Conservation (phyloP, 2,888 invertebrate genomes). For the Agrypnus murinus region DNA sequence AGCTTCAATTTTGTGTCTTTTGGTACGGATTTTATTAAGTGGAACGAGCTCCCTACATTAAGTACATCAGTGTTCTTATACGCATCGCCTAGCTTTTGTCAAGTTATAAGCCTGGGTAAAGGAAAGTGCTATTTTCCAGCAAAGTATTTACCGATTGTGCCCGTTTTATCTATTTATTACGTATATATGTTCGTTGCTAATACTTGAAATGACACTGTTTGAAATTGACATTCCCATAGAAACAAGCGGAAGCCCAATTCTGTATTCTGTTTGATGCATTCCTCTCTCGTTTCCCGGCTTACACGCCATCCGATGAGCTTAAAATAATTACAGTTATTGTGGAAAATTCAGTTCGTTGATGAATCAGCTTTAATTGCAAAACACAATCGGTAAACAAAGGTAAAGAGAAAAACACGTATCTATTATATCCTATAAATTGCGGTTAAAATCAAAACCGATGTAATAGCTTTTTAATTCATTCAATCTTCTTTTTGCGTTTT, state of each 20-base stretch:
- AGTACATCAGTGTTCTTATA: constrained; percentile 30
- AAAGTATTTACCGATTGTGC: constrained; percentile 21
- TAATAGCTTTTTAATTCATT: constrained; percentile 1
- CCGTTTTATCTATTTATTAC: constrained; percentile 22
- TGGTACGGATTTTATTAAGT: constrained; percentile 54
- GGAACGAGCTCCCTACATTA: constrained; percentile 50
- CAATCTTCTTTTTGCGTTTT: not conserved
- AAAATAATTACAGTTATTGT: constrained; percentile 32
- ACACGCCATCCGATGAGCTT: constrained; percentile 24
- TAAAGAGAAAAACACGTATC: not conserved
- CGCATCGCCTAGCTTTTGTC: constrained; percentile 22
- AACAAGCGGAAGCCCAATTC: constrained; percentile 55
- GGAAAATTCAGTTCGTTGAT: constrained; percentile 26
- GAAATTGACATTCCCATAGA: constrained; percentile 61
- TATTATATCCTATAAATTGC: constrained; percentile 6
- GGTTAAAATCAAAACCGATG: not conserved
- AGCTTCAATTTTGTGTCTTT: constrained; percentile 43
- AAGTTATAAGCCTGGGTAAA: constrained; percentile 11
- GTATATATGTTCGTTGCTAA: constrained; percentile 20
- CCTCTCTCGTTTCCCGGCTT: constrained; percentile 27
- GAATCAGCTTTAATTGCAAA: constrained; percentile 26
- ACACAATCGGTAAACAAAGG: constrained; percentile 21
- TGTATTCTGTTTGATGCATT: constrained; percentile 54
- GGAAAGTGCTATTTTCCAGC: constrained; percentile 13
- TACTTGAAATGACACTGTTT: constrained; percentile 45